Evolutionary conservation across 1,140 invertebrate genomes (phyloP), one percentile per base, ranked within the genome.

Genomic region (Plectrocnemia conspersa): DNA sequence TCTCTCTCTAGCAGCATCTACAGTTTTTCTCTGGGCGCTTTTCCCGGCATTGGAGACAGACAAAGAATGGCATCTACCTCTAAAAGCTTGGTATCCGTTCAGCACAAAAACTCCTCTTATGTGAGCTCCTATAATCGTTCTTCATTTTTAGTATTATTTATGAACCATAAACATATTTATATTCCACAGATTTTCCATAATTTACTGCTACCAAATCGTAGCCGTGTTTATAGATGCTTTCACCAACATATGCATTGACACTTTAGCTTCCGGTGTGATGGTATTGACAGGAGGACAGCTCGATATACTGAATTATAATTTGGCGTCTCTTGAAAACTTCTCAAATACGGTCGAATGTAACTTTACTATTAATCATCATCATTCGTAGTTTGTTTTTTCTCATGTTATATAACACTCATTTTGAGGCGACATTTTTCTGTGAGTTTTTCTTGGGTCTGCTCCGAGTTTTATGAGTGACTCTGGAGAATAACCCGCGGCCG

Each of bases 81-180:
- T 66, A 23, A 58, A 52, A 40, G 63, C 58, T 2, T 68, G 64
- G 64, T 66, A 57, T 58, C 66, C 66, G 13, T 68, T 65, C 47
- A 33, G 59, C 24, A 58, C 42, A 7, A 56, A 6, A 16, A 40
- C 25, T n/a, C 58, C n/a, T n/a, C n/a, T n/a, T n/a, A n/a, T n/a
- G n/a, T n/a, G n/a, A n/a, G n/a, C n/a, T n/a, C n/a, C n/a, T n/a
- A n/a, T n/a, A n/a, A n/a, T n/a, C n/a, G n/a, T n/a, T n/a, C n/a
- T n/a, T n/a, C n/a, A n/a, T n/a, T n/a, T n/a, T n/a, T n/a, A n/a
- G n/a, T n/a, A n/a, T n/a, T n/a, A n/a, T n/a, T n/a, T n/a, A n/a
- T n/a, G n/a, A 42, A 42, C 16, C 13, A 18, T 2, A 44, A 44
- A 22, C 25, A n/a, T 11, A 44, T 22, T 23, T 23, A 22, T 9